Percentiles rank a stretch among this genome's conserved stretches.
phyloP scores from a whole-genome alignment of 2,113 vertebrate species.

The Smithornis capensis region DNA sequence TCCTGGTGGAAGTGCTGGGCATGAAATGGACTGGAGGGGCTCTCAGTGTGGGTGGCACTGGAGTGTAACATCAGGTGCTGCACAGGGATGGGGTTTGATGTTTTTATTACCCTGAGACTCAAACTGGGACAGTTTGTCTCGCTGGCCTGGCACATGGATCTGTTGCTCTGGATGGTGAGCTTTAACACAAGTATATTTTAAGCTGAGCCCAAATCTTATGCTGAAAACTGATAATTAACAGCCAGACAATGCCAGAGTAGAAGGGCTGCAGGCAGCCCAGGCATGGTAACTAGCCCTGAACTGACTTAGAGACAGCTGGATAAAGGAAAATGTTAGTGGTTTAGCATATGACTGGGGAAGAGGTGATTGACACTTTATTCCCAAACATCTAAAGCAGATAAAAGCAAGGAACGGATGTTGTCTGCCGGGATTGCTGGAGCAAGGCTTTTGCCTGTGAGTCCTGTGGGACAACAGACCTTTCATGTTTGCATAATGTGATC shows the following conservation, averaged over 20 bases:
- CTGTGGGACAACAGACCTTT: background rate
- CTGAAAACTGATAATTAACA: background rate
- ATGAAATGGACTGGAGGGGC: background rate
- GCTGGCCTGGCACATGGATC: accelerated
- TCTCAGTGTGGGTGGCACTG: background rate
- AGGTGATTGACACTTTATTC: background rate
- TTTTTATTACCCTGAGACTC: background rate
- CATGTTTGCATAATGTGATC: background rate
- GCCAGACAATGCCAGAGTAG: background rate
- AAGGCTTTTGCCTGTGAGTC: background rate
- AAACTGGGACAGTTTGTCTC: accelerated
- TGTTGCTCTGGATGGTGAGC: background rate
- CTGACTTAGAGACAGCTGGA: background rate
- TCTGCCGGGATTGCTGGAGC: background rate
- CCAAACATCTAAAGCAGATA: background rate
- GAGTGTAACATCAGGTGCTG: too few species aligned
- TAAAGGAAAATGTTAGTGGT: background rate
- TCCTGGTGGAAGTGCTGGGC: accelerated
- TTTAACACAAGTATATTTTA: background rate
- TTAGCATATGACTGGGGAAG: background rate
- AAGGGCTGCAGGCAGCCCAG: background rate
- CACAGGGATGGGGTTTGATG: accelerated
- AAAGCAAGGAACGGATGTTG: background rate
- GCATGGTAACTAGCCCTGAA: background rate
- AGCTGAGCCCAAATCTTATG: background rate